A percentile compares a stretch with the other conserved stretches of the same genome.
Evolutionary conservation across 2,113 vertebrate species (phyloP).

Genomic region (Glaucidium brasilianum): DNA sequence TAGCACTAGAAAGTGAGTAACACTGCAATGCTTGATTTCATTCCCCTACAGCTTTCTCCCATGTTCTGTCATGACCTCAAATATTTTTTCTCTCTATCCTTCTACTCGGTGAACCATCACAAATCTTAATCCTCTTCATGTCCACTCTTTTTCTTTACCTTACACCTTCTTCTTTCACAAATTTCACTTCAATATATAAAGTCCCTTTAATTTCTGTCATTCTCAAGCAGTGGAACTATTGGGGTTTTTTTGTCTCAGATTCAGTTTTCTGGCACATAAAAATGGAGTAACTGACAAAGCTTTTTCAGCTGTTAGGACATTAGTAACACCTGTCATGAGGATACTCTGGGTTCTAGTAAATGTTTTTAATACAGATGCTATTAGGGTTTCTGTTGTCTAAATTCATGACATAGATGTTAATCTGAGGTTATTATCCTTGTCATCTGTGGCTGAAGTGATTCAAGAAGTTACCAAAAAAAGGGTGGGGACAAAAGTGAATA

Average conservation of each 20-base stretch:
- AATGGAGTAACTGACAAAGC: not conserved
- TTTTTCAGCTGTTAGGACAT: not conserved
- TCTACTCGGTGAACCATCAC: not conserved
- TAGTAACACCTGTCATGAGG: not conserved
- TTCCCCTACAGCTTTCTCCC: not conserved
- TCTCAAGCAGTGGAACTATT: not conserved
- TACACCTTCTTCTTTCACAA: not conserved
- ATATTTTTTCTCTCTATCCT: not conserved
- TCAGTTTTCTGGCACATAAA: not conserved
- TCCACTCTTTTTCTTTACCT: not conserved
- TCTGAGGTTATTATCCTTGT: not conserved
- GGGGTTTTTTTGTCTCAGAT: accelerated
- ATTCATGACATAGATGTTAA: not conserved
- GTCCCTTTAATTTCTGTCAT: not conserved
- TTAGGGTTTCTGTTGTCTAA: not conserved
- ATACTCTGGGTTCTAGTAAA: not conserved
- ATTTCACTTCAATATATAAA: not conserved
- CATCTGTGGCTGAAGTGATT: not conserved
- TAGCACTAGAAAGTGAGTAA: not conserved
- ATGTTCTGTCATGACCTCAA: not conserved
- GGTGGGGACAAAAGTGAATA: not conserved
- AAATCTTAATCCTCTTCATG: not conserved
- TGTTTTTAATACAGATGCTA: not conserved
- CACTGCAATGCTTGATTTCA: not conserved
- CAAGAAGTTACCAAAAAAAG: not conserved